Evolutionary conservation across 1,140 invertebrate genomes (phyloP).

Genomic region (Apis dorsata): DNA sequence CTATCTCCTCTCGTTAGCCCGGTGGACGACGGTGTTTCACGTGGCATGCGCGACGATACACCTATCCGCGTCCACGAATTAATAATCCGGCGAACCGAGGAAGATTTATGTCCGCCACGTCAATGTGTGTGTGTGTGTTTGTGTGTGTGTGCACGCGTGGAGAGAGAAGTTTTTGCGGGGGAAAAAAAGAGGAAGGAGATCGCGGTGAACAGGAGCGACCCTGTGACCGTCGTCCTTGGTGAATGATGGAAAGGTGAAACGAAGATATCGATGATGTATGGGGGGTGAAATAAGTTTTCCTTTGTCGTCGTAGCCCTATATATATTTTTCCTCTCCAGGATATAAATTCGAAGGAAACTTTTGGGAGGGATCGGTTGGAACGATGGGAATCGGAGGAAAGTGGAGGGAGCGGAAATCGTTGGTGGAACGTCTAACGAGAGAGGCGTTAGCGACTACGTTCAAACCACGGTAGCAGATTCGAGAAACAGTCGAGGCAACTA

Average conservation of each 20-base stretch:
- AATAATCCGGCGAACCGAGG: slow-evolving; percentile 24
- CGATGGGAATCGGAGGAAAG: neutral
- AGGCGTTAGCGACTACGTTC: neutral
- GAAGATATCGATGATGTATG: neutral
- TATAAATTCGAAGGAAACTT: neutral
- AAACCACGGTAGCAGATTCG: neutral
- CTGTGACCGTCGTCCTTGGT: neutral
- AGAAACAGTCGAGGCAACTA: neutral
- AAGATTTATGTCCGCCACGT: slow-evolving; percentile 12
- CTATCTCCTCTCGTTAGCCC: slow-evolving; percentile 40
- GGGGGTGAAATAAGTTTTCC: neutral
- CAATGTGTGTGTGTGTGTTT: neutral
- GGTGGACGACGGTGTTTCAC: slow-evolving; percentile 21
- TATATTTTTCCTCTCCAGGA: neutral
- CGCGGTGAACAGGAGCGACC: neutral
- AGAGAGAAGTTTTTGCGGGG: neutral
- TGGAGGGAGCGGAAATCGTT: neutral
- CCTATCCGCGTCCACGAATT: slow-evolving; percentile 31
- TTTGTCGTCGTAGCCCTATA: neutral
- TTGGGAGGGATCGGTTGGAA: neutral
- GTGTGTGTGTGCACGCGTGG: neutral
- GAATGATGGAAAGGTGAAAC: neutral
- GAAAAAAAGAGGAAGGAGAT: neutral
- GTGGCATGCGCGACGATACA: slow-evolving; percentile 18
- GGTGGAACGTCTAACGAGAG: slow-evolving; percentile 29